A percentile compares a stretch with the other conserved stretches of the same genome.
Conservation (phyloP, 2,113 vertebrate species). For the Cyanoramphus novaezelandiae region DNA sequence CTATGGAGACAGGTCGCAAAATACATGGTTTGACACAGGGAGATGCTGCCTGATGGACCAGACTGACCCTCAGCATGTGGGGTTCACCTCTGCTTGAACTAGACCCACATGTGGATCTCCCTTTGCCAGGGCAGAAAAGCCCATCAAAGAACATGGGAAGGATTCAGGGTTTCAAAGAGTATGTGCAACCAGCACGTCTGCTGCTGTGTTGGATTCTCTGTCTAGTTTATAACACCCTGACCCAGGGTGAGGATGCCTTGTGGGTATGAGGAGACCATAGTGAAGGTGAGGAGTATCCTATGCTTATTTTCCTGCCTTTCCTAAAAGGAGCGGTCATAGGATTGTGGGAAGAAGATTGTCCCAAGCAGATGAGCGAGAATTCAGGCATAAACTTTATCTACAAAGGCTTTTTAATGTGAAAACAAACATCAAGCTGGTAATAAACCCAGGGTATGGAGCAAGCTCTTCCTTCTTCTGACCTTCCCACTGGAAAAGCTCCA, state of each 20-base stretch:
- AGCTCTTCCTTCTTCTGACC: neutral
- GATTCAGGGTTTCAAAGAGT: neutral
- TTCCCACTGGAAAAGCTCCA: neutral
- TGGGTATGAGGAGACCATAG: neutral
- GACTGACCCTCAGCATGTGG: neutral
- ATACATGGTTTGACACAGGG: neutral
- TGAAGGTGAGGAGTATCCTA: neutral
- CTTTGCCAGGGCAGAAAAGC: neutral
- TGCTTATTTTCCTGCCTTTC: neutral
- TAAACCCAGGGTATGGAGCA: neutral
- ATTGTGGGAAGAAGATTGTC: neutral
- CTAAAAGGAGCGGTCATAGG: accelerated
- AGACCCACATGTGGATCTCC: neutral
- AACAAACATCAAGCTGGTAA: neutral
- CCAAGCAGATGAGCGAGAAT: neutral
- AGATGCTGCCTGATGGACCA: neutral
- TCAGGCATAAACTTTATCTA: neutral
- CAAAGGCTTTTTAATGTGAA: neutral
- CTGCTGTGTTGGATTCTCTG: neutral
- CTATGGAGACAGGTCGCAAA: neutral
- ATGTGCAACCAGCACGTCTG: accelerated
- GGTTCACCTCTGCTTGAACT: neutral
- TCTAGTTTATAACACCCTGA: neutral
- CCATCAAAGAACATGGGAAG: neutral
- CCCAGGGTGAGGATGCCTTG: neutral